A percentile compares a stretch with the other conserved stretches of the same genome.
Conservation (phyloP, 2,113 vertebrate species). For the Bujurquina vittata region DNA sequence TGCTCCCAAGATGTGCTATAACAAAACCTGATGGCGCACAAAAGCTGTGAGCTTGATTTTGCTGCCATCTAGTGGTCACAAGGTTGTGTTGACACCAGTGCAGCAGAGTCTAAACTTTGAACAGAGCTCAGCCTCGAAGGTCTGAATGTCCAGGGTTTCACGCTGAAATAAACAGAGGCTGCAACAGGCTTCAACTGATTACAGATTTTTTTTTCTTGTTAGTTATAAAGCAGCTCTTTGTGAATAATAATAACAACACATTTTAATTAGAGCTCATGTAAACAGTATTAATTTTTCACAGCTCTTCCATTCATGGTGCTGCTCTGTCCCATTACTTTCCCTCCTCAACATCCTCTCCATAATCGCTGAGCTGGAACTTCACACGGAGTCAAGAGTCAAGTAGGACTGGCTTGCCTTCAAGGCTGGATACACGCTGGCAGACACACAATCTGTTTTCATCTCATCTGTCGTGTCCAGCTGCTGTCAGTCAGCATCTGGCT, state of each 20-base stretch:
- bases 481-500: neutral
- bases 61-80: neutral
- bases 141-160: neutral
- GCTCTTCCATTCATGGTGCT: conserved; percentile 79
- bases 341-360: conserved; percentile 92
- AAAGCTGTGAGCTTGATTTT: no score
- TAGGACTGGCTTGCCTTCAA: conserved; percentile 61
- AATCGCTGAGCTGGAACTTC: conserved; percentile 94
- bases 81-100: neutral
- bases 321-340: conserved; percentile 91
- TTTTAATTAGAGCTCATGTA: no score
- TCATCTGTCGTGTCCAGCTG: neutral
- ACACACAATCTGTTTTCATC: neutral
- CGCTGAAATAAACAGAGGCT: neutral
- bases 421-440: conserved; percentile 11
- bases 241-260: no score
- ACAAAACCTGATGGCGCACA: no score
- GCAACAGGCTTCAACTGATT: neutral
- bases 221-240: neutral
- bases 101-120: neutral
- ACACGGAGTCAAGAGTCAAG: conserved; percentile 88
- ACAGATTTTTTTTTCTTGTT: neutral
- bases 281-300: no score
- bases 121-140: neutral
- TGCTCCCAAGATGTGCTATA: no score